Conservation (phyloP, 1,140 invertebrate genomes). For the Leptinotarsa lineolata region DNA sequence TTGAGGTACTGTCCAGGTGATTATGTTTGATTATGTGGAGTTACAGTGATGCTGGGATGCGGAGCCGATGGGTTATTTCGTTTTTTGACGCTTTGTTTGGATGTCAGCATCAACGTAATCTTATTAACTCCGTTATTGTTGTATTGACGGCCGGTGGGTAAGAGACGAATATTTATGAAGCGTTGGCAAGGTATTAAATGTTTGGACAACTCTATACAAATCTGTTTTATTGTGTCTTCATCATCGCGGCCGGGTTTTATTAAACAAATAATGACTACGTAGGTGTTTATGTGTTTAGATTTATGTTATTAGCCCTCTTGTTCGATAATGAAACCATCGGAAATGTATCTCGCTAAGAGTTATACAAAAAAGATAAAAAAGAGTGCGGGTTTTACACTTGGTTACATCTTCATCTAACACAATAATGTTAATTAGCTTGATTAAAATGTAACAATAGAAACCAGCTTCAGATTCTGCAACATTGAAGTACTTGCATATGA, state of each 20-base stretch:
- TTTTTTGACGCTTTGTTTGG: constrained; percentile 25
- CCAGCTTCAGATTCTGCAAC: no score
- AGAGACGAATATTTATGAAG: constrained; percentile 16
- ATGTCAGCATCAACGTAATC: constrained; percentile 21
- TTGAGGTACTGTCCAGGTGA: constrained; percentile 23
- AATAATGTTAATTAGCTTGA: no score
- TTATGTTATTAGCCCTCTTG: constrained; percentile 3
- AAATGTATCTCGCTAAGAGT: no score
- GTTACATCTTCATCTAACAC: no score
- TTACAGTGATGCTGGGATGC: constrained; percentile 6
- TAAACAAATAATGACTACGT: neutral
- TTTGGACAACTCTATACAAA: constrained; percentile 19
- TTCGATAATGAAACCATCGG: neutral
- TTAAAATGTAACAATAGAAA: no score
- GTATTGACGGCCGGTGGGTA: constrained; percentile 10
- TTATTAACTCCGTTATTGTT: constrained; percentile 28
- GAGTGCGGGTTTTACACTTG: no score
- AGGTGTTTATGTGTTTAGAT: neutral
- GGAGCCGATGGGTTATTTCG: constrained; percentile 20
- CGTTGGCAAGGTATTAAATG: constrained; percentile 11
- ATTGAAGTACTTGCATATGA: no score
- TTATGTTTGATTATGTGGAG: constrained; percentile 27
- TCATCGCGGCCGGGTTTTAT: neutral
- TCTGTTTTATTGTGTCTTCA: constrained; percentile 1
- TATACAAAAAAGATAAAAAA: no score